Evolutionary conservation across 2,113 vertebrate genomes (phyloP).

Genomic region (Percopsis transmontana): DNA sequence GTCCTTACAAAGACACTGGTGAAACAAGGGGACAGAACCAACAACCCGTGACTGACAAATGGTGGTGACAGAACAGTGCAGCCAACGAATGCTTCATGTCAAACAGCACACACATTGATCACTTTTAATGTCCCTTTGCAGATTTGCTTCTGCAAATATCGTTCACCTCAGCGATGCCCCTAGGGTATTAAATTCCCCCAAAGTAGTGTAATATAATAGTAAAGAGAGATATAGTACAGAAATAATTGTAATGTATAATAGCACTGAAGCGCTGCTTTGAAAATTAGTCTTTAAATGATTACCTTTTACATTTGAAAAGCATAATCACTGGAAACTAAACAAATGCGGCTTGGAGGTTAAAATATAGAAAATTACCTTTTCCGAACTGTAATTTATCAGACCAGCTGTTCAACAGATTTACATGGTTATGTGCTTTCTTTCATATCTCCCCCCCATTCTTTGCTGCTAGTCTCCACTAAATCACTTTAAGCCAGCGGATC

Average conservation of each 20-base stretch:
- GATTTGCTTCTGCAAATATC: too few relatives aligned
- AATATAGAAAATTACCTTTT: too few relatives aligned
- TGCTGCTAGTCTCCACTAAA: constrained; percentile 69
- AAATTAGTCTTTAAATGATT: too few relatives aligned
- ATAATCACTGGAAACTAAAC: too few relatives aligned
- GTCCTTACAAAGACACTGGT: neutral
- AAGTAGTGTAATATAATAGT: too few relatives aligned
- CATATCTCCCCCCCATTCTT: constrained; percentile 26
- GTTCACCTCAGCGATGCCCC: too few relatives aligned
- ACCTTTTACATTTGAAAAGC: too few relatives aligned
- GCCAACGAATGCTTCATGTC: constrained; percentile 21
- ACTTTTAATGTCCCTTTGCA: neutral
- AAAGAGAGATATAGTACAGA: too few relatives aligned
- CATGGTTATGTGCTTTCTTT: constrained; percentile 45
- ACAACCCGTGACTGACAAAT: constrained; percentile 55
- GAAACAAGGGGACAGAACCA: constrained; percentile 49
- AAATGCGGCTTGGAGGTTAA: too few relatives aligned
- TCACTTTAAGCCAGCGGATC: constrained; percentile 77
- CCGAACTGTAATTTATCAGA: constrained; percentile 35
- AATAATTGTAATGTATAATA: too few relatives aligned
- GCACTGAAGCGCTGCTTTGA: too few relatives aligned
- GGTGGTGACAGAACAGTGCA: constrained; percentile 41
- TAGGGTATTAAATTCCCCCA: too few relatives aligned
- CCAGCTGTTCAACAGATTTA: constrained; percentile 48
- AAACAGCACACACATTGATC: constrained; percentile 3